Base-by-base conservation (phyloP, 2,888 invertebrate genomes). In the Cotesia congregata region DNA sequence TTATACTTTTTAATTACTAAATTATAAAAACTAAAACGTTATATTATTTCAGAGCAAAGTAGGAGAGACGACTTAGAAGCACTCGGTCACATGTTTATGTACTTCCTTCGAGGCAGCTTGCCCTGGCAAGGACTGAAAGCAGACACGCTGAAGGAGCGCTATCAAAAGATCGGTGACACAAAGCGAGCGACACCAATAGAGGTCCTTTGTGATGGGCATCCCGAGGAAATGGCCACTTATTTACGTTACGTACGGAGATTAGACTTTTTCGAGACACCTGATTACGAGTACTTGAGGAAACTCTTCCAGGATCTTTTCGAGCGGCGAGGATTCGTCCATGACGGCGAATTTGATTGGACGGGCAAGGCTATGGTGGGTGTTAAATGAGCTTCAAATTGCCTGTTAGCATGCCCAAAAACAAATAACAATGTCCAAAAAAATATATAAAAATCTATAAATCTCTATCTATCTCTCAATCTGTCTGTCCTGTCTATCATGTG, bases 81-180 rank as follows among this genome's bases (percentile, higher is more conserved):
- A 81, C 93, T 99, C 88, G 99, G 99, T 83, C 99, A 99, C 92
- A 99, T 99, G 99, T 99, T 99, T 92, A 99, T 99, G 99, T 99
- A 99, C 93, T 99, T 99, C 92, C 93, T 99, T 91, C 94, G 99
- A 87, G 99, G 99, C 87, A 98, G 98, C 91, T 93, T 99, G 91
- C 99, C 99, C 85, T 99, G 99, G 99, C 99, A 99, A 92, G 99
- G 99, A 87, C 94, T 99, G 89, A 99, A 99, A 93, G 99, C 99
- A 86, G 99, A 99, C 91, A 99, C 98, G 88, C 93, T 99, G 88
- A 99, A 99, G 92, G 98, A 99, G 92, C 93, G 99, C 90, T 99
- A 99, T 93, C 99, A 99, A 93, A 99, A 99, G 93, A 99, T 99
- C 90, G 99, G 99, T 87, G 99, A 99, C 91, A 99, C 99, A 83